Conservation (phyloP, 2,113 vertebrate species). For the Ascaphus truei region DNA sequence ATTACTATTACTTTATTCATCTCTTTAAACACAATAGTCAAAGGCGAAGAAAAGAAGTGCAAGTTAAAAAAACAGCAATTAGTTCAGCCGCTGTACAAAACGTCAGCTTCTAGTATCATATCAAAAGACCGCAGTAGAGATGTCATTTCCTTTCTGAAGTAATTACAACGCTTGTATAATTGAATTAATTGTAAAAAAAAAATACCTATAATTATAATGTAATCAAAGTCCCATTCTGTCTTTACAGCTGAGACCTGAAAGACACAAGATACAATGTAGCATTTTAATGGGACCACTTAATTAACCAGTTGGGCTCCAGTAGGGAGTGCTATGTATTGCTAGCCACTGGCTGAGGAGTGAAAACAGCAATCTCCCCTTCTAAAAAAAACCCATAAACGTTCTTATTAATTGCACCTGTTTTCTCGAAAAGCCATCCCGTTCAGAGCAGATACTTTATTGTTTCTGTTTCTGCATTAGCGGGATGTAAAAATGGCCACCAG, state of each 20-base stretch:
- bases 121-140: background rate
- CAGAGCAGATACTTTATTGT: no score
- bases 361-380: no score
- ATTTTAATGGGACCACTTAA: background rate
- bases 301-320: background rate
- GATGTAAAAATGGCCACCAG: no score
- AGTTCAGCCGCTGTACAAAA: background rate
- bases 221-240: constrained; percentile 18
- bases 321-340: background rate
- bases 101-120: background rate
- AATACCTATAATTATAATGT: constrained; percentile 29
- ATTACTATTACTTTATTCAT: no score
- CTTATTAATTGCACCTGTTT: no score
- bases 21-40: background rate
- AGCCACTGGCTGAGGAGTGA: no score
- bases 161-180: constrained; percentile 6
- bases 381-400: no score
- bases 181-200: constrained; percentile 24
- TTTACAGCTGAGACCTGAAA: background rate
- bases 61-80: no score
- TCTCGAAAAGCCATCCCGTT: no score
- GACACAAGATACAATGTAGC: background rate
- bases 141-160: background rate
- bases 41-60: background rate
- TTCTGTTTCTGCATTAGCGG: no score